phyloP scores from a whole-genome alignment of 2,888 invertebrate genomes.

The Melinopterus prodromus region DNA sequence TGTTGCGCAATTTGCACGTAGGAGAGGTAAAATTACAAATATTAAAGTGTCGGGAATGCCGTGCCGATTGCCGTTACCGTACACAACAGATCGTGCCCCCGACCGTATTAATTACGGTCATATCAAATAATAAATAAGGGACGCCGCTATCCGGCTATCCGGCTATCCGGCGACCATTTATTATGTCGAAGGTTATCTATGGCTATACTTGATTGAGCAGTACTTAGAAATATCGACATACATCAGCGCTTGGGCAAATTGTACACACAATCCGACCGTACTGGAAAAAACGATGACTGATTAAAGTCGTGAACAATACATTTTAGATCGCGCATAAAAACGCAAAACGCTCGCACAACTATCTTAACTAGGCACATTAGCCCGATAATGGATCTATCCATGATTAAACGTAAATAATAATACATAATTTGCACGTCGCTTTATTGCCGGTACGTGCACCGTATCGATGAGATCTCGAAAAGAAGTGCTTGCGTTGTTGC shows the following conservation, averaged over 20 bases:
- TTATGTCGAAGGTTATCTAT: conserved; percentile 25
- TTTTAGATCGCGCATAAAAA: conserved; percentile 9
- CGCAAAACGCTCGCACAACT: conserved; percentile 8
- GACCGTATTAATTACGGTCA: conserved; percentile 17
- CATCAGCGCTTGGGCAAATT: conserved; percentile 19
- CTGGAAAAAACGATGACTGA: conserved; percentile 14
- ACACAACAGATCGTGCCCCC: conserved; percentile 15
- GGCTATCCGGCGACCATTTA: conserved; percentile 12
- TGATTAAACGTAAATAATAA: conserved; percentile 25
- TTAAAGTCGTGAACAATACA: conserved; percentile 26
- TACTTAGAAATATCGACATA: conserved; percentile 24
- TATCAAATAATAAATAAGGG: conserved; percentile 26
- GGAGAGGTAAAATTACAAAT: conserved; percentile 9
- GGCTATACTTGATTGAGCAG: conserved; percentile 19
- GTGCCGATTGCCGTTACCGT: not conserved
- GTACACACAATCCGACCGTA: not conserved
- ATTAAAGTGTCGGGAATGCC: conserved; percentile 7
- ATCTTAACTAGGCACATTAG: conserved; percentile 20
- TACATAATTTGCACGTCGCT: conserved; percentile 22
- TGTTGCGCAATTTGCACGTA: conserved; percentile 8
- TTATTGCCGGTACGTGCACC: conserved; percentile 21
- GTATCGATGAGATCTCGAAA: conserved; percentile 13
- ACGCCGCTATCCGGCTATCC: conserved; percentile 11
- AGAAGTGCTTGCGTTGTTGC: not conserved
- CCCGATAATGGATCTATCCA: conserved; percentile 19